Conservation (phyloP, 2,113 vertebrate genomes). For the Rhegmatorhina hoffmannsi region DNA sequence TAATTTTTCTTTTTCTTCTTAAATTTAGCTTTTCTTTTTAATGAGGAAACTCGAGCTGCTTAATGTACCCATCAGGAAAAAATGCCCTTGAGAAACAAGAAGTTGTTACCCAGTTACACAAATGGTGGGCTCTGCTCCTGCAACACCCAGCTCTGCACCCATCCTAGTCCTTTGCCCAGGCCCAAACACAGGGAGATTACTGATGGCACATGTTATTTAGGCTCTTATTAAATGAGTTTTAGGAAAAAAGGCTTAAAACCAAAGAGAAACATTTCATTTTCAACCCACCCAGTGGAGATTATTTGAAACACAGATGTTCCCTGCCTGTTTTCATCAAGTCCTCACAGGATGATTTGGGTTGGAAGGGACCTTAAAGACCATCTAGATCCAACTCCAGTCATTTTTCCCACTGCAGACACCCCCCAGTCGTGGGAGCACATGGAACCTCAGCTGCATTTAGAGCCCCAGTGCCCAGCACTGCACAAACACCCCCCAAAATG, state of each 20-base stretch:
- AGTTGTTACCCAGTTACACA: background rate
- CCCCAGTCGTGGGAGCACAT: background rate
- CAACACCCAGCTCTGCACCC: background rate
- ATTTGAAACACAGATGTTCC: background rate
- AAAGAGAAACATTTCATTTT: background rate
- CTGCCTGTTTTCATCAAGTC: background rate
- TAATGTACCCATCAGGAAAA: background rate
- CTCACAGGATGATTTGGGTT: background rate
- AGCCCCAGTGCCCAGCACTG: background rate
- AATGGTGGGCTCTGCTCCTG: background rate
- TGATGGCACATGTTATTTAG: background rate
- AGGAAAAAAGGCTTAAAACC: background rate
- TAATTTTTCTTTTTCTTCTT: background rate
- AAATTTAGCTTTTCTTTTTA: background rate
- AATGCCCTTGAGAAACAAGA: background rate
- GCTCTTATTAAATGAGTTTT: background rate
- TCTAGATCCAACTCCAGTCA: background rate
- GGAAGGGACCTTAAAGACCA: background rate
- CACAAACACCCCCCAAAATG: background rate
- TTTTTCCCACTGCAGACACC: background rate
- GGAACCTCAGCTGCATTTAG: rapidly evolving
- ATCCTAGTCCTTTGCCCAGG: background rate
- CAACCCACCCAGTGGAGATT: background rate
- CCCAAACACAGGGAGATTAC: background rate
- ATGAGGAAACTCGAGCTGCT: background rate